Conservation (phyloP, 2,797 vertebrate species). For the Bovichtus variegatus region DNA sequence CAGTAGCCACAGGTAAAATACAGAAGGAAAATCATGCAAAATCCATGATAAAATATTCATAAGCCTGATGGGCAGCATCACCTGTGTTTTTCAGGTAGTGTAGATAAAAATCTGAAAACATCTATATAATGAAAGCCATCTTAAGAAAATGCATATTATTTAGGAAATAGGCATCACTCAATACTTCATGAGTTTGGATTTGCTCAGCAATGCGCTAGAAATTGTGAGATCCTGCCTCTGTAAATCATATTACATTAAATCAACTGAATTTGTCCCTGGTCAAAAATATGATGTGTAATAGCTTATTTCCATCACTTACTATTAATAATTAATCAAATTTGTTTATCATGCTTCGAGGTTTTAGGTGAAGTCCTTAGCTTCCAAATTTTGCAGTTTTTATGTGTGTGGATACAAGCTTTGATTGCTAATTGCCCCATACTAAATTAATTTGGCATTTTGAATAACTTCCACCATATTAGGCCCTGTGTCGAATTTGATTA, state of each 20-base stretch:
- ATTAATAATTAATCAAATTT: neutral
- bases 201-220: neutral
- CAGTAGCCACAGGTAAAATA: slow-evolving; percentile 12
- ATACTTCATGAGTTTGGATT: neutral
- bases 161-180: no score
- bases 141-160: neutral
- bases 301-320: neutral
- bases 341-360: neutral
- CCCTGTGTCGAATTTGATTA: neutral
- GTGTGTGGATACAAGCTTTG: neutral
- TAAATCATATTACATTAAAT: neutral
- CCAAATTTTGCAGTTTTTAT: neutral
- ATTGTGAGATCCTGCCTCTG: neutral
- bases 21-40: slow-evolving; percentile 5
- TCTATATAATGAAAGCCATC: neutral
- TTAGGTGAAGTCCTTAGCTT: neutral
- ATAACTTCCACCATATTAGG: neutral
- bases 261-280: neutral
- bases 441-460: neutral
- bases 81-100: neutral
- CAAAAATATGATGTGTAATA: neutral
- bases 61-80: neutral
- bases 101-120: neutral
- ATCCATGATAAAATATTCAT: slow-evolving; percentile 3
- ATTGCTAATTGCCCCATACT: neutral